phyloP scores from a whole-genome alignment of 2,113 vertebrate genomes.

The Bujurquina vittata region DNA sequence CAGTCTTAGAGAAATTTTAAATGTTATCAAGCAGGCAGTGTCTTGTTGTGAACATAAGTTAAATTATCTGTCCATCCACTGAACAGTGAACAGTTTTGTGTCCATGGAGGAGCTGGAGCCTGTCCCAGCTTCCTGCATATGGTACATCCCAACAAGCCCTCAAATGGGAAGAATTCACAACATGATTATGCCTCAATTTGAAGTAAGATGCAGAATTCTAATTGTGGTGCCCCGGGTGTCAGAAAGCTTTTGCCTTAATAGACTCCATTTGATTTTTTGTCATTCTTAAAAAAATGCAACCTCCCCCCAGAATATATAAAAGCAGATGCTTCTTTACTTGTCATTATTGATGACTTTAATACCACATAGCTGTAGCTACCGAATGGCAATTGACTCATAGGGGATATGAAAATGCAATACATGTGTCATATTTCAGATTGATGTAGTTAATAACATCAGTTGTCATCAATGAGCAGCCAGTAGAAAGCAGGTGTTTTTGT shows the following conservation, averaged over 20 bases:
- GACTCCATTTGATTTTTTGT: too few relatives aligned
- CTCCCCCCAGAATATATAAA: background rate
- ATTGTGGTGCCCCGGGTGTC: background rate
- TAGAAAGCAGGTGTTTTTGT: constrained; percentile 12
- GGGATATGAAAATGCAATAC: background rate
- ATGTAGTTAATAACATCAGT: constrained; percentile 8
- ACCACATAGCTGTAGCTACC: background rate
- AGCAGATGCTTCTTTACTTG: background rate
- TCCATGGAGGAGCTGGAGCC: background rate
- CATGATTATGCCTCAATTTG: background rate
- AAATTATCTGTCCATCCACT: background rate
- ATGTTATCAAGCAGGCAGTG: background rate
- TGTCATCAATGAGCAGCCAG: background rate
- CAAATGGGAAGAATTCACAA: background rate
- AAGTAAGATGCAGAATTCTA: background rate
- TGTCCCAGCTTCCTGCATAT: background rate
- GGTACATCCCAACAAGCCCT: too few relatives aligned
- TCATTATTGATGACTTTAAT: constrained; percentile 9
- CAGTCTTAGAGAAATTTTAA: background rate
- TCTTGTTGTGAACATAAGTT: background rate
- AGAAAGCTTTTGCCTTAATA: background rate
- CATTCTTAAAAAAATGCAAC: too few relatives aligned
- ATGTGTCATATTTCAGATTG: background rate
- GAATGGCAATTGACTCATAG: background rate
- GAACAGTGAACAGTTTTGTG: too few relatives aligned